Evolutionary conservation across 1,140 invertebrate genomes (phyloP), one percentile per base, ranked within the genome.

Genomic region (Hesperophylax magnus): DNA sequence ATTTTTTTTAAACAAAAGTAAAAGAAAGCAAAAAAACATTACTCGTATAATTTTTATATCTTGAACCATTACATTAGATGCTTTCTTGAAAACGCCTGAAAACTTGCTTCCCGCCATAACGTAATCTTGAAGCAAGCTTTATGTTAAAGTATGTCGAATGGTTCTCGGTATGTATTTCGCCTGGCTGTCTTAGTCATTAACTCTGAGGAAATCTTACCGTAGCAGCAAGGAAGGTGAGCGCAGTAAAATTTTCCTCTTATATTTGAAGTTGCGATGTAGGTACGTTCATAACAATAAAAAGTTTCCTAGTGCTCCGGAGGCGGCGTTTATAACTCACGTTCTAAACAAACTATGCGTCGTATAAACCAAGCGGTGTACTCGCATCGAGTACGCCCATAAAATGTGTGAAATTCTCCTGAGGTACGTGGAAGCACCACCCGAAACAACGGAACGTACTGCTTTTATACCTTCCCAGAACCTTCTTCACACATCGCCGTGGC

Each of bases 261-360:
- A 77, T 81, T 81, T 77, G 72, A 69, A 80, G 54, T 69, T 80
- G 72, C 61, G 65, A 79, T 69, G 77, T 54, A 74, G 24, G 69
- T 74, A 76, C 63, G 74, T 81, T 81, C 79, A 77, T 81, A 81
- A 81, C 69, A 81, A 81, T 81, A 81, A 81, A 81, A 81, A 81
- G 58, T 81, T 81, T 75, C 52, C 72, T 27, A 69, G 79, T 67
- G 14, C 34, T 72, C 63, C 18, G 31, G 58, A 79, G 71, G 69
- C 77, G 81, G 69, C 53, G 77, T 82, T 82, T 82, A 82, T 79
- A 77, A 77, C 81, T 82, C 81, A 82, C 81, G 81, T 82, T 82
- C 81, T 61, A 82, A 82, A 82, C 81, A 82, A 82, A 82, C 81
- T 82, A 76, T 79, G 78, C 78, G 81, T 79, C 81, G 78, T 82